A percentile compares a stretch with the other conserved stretches of the same genome.
Evolutionary conservation across 2,113 vertebrate species (phyloP).

Genomic region (Zosterops lateralis): DNA sequence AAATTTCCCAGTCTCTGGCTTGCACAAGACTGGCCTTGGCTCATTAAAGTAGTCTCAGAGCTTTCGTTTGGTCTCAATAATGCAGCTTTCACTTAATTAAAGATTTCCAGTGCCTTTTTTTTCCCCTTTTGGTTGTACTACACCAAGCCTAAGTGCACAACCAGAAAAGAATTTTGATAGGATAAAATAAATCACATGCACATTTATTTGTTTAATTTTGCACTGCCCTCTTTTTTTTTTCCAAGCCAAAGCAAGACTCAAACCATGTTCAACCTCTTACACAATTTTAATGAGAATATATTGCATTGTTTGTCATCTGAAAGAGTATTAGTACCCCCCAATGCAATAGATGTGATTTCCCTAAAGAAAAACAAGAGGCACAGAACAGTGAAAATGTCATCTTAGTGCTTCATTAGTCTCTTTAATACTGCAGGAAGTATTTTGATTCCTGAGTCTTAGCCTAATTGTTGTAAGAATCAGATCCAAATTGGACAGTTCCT

Average conservation of each 20-base stretch:
- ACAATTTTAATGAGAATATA: constrained; percentile 55
- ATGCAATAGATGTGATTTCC: constrained; percentile 28
- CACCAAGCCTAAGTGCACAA: neutral
- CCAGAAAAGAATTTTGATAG: constrained; percentile 17
- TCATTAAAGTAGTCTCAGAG: constrained; percentile 27
- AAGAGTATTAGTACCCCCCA: neutral
- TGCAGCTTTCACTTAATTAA: constrained; percentile 28
- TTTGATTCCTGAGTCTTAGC: constrained; percentile 32
- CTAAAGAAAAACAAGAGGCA: constrained; percentile 16
- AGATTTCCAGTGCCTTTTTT: constrained; percentile 25
- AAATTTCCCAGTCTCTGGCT: neutral
- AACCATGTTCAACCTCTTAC: neutral
- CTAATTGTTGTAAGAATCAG: constrained; percentile 16
- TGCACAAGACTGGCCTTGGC: neutral
- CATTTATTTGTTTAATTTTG: constrained; percentile 25
- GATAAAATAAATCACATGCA: neutral
- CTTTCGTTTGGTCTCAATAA: neutral
- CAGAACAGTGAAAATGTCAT: constrained; percentile 9
- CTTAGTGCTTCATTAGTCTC: constrained; percentile 14
- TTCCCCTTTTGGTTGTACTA: neutral
- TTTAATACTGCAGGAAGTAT: constrained; percentile 26
- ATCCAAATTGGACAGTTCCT: constrained; percentile 14
- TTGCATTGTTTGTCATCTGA: constrained; percentile 38
- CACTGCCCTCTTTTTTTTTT: neutral
- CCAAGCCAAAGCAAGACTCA: neutral